These are phyloP conservation scores for Limonius californicus DNA, from an alignment of 1,140 invertebrate genomes.

Conservation along the genomic window DNA sequence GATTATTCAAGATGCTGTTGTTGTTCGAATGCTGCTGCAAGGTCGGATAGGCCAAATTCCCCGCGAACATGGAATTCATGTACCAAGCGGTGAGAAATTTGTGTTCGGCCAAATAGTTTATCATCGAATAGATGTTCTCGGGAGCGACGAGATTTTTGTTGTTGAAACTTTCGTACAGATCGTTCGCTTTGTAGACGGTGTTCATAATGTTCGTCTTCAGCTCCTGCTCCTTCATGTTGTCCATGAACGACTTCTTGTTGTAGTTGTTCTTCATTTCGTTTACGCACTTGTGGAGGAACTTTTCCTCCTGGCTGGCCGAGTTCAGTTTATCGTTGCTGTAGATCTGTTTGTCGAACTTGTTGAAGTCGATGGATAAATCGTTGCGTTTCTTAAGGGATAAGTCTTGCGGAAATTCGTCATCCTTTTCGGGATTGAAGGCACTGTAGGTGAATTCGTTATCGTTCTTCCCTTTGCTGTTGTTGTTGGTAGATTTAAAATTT, in stretches of 20 bases:
- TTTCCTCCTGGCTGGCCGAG: conserved; percentile 30
- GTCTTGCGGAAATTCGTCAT: conserved; percentile 35
- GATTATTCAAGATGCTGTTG: conserved; percentile 44
- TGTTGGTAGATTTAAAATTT: conserved; percentile 24
- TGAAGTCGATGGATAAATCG: conserved; percentile 21
- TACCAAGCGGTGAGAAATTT: conserved; percentile 59
- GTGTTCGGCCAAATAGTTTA: conserved; percentile 51
- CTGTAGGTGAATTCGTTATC: conserved; percentile 10
- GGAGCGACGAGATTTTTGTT: conserved; percentile 33
- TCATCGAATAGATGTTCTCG: conserved; percentile 45
- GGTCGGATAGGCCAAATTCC: conserved; percentile 43
- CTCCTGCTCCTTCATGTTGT: conserved; percentile 25
- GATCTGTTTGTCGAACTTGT: conserved; percentile 20
- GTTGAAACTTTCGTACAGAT: conserved; percentile 29
- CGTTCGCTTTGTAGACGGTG: conserved; percentile 39
- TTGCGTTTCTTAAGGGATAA: conserved; percentile 35
- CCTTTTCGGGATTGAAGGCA: conserved; percentile 1
- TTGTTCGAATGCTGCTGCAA: conserved; percentile 23
- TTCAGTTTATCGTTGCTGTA: conserved; percentile 30
- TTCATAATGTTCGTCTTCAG: conserved; percentile 31
- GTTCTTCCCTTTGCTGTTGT: conserved; percentile 27
- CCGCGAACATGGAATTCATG: conserved; percentile 55
- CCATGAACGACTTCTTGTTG: conserved; percentile 29
- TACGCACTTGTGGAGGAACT: background rate
- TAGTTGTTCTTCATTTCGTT: conserved; percentile 26